Evolutionary conservation across 2,797 vertebrate species (phyloP).

Genomic region (Heterohyrax brucei): DNA sequence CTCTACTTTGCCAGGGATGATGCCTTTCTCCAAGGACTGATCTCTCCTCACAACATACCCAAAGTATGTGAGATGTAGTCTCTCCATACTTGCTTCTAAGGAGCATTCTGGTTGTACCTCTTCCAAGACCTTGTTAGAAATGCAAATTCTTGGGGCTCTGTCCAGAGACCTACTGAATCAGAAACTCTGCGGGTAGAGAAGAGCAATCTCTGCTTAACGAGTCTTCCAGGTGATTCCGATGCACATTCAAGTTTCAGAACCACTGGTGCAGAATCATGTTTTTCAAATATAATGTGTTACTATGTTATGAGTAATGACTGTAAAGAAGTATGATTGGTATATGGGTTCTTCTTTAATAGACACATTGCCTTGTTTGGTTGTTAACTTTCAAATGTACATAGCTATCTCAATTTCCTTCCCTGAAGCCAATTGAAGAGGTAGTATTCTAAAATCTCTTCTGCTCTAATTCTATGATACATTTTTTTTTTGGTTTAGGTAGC

Average conservation of each 20-base stretch:
- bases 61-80: too few relatives aligned
- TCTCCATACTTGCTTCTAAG: too few relatives aligned
- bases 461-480: background rate
- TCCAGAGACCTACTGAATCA: background rate
- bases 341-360: slow-evolving; percentile 1
- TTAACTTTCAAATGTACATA: background rate
- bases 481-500: slow-evolving; percentile 23
- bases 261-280: background rate
- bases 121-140: background rate
- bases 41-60: too few relatives aligned
- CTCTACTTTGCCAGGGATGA: too few relatives aligned
- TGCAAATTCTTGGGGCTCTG: background rate
- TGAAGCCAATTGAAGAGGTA: background rate
- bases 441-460: slow-evolving; percentile 34
- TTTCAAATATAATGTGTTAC: background rate
- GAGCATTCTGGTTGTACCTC: too few relatives aligned
- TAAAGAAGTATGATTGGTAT: background rate
- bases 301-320: background rate
- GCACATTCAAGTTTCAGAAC: background rate
- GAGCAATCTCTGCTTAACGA: background rate
- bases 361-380: slow-evolving; percentile 7
- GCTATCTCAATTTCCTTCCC: background rate
- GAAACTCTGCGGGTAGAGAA: background rate
- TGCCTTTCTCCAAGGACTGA: too few relatives aligned
- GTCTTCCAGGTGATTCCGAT: background rate